phyloP scores from a whole-genome alignment of 2,797 vertebrate species.

The Myotis findleyi region DNA sequence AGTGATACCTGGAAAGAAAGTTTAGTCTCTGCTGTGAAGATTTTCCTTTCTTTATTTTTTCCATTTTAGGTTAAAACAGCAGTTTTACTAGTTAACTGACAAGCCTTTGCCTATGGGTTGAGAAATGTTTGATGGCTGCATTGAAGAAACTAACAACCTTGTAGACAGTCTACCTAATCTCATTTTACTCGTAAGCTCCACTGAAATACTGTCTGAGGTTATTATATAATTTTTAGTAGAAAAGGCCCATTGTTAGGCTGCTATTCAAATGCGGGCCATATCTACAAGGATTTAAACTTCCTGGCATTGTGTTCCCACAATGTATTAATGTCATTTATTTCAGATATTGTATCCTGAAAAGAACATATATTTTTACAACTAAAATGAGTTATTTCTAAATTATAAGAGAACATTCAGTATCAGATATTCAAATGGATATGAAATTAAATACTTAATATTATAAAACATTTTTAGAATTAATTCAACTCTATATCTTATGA shows the following conservation, averaged over 20 bases:
- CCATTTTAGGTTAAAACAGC: conserved; percentile 61
- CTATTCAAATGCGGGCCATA: not conserved
- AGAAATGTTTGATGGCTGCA: not conserved
- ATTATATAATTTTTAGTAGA: not conserved
- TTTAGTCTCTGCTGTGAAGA: not conserved
- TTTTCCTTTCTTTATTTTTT: conserved; percentile 52
- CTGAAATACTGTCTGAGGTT: not conserved
- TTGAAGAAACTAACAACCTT: not conserved
- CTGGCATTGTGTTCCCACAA: not conserved
- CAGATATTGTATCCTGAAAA: not conserved
- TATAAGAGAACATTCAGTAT: not conserved
- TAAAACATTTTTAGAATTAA: not conserved
- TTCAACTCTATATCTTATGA: not conserved
- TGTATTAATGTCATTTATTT: not conserved
- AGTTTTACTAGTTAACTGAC: conserved; percentile 43
- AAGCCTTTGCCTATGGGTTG: not conserved
- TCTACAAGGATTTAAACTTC: not conserved
- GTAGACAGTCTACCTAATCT: not conserved
- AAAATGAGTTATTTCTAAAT: not conserved
- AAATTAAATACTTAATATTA: conserved; percentile 22
- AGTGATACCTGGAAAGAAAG: not conserved
- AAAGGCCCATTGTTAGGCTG: not conserved
- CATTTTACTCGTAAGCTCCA: not conserved
- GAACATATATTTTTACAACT: not conserved
- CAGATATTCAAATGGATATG: not conserved